Conservation (phyloP, 2,888 invertebrate genomes). For the Formica aserva region DNA sequence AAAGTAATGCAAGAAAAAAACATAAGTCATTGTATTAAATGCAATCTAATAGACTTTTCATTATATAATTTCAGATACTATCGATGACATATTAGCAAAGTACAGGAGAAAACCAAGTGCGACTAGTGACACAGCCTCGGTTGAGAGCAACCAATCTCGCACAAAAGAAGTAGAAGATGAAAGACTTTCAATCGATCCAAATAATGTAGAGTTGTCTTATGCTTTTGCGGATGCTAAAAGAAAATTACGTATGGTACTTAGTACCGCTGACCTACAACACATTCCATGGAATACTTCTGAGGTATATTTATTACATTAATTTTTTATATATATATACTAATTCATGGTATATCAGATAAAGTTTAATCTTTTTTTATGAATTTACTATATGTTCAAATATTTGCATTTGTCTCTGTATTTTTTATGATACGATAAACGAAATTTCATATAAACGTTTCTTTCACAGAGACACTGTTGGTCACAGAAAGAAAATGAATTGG, state of each 20-base stretch:
- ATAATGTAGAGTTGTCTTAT: conserved; percentile 87
- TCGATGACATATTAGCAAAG: conserved; percentile 97
- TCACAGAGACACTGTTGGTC: conserved; percentile 84
- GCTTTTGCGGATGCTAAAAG: conserved; percentile 92
- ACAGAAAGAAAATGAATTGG: conserved; percentile 86
- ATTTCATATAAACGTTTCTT: conserved; percentile 16
- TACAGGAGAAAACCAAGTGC: conserved; percentile 92
- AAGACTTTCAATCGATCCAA: conserved; percentile 86
- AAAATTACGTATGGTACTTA: conserved; percentile 95
- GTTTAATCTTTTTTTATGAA: neutral
- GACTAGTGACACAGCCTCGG: conserved; percentile 87
- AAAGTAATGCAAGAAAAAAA: conserved; percentile 11
- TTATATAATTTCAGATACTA: conserved; percentile 88
- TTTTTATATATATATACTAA: neutral
- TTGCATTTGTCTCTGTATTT: neutral
- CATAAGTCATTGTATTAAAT: neutral
- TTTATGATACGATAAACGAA: neutral
- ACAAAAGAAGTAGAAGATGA: conserved; percentile 86
- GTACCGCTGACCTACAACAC: conserved; percentile 93
- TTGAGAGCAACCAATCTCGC: conserved; percentile 84
- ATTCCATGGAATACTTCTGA: conserved; percentile 85
- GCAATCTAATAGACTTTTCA: neutral
- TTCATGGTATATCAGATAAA: neutral
- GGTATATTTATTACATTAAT: conserved; percentile 67
- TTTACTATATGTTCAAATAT: conserved; percentile 14